Conservation (phyloP, 2,888 invertebrate genomes). For the Pseudeuparius sepicola region DNA sequence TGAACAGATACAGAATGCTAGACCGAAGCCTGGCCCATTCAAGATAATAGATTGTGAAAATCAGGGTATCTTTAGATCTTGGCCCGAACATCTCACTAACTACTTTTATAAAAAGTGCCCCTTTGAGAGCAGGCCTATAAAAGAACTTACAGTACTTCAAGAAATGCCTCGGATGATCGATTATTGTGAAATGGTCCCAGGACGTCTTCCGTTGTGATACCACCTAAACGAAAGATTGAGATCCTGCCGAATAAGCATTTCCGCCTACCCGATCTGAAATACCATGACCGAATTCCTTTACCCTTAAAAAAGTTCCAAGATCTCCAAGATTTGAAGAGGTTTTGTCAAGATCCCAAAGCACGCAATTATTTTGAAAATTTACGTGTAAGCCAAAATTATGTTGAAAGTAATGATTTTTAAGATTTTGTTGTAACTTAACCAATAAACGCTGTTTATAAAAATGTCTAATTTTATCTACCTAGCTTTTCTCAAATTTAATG, state of each 20-base stretch:
- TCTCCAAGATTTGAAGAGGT: constrained; percentile 2
- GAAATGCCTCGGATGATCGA: constrained; percentile 1
- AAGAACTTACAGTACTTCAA: background rate
- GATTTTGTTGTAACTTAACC: too few species aligned
- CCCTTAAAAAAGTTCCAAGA: constrained; percentile 1
- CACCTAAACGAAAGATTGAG: constrained; percentile 1
- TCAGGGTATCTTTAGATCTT: constrained; percentile 1
- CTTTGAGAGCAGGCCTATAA: constrained; percentile 1
- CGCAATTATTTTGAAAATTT: constrained; percentile 1
- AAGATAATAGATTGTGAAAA: constrained; percentile 1
- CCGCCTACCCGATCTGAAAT: background rate
- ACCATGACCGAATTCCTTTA: background rate
- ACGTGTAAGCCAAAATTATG: background rate
- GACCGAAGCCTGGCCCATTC: constrained; percentile 1
- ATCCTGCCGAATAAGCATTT: background rate
- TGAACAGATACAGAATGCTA: background rate
- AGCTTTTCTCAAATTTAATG: too few species aligned
- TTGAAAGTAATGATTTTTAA: too few species aligned
- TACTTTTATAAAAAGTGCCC: constrained; percentile 3
- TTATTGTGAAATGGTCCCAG: background rate
- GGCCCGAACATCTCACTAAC: background rate
- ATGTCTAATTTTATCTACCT: too few species aligned
- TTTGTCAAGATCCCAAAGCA: constrained; percentile 1
- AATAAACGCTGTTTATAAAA: too few species aligned
- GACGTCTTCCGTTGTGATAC: constrained; percentile 1